Base-by-base conservation (phyloP, 2,113 vertebrate genomes). In the Epinephelus cyanopodus region DNA sequence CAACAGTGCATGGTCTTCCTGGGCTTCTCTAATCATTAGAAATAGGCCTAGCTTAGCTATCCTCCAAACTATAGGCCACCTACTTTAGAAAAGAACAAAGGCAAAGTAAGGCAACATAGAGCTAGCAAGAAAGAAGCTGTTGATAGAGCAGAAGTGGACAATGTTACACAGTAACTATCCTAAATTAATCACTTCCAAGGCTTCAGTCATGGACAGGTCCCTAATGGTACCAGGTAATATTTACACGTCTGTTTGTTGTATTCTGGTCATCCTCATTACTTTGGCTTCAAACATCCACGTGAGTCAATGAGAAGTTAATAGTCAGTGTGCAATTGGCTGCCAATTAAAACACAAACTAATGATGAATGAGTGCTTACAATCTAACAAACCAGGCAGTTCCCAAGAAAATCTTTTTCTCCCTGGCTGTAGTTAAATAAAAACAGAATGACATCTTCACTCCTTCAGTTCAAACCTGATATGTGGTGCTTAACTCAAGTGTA, bases 91-190 rank as follows among this genome's bases (percentile, higher is more conserved):
- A 89, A 87, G 58, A 90, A 87, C 69, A 66, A 82, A 92, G 77
- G 81, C 82, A 86, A 91, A 87, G 74, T 94, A 95, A 95, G 92
- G 88, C 90, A 95, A 94, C 91, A 83, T 52, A 90, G 91, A 92
- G 87, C 90, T 91, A 92, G 90, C 88, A 88, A 94, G 89, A 94
- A 89, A 87, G 82, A 93, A 93, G 90, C 90, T 90, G 91, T 90
- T 57, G 23, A 71, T 87, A 87, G 87, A 85, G 79, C 83, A 86
- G 86, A 89, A 69, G 87, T 92, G 92, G 92, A 93, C 89, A 92
- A 93, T 93, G 94, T 94, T 94, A 94, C 94, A 94, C 91, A 90
- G 94, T 93, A 94, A 94, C 93, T 93, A 93, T 94, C 90, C 92
- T 93, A 94, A 93, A 88, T 82, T 50, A 79, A 89, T 87, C 47